A percentile compares a stretch with the other conserved stretches of the same genome.
Evolutionary conservation across 2,797 vertebrate species (phyloP).

Genomic region (Lophius americanus): DNA sequence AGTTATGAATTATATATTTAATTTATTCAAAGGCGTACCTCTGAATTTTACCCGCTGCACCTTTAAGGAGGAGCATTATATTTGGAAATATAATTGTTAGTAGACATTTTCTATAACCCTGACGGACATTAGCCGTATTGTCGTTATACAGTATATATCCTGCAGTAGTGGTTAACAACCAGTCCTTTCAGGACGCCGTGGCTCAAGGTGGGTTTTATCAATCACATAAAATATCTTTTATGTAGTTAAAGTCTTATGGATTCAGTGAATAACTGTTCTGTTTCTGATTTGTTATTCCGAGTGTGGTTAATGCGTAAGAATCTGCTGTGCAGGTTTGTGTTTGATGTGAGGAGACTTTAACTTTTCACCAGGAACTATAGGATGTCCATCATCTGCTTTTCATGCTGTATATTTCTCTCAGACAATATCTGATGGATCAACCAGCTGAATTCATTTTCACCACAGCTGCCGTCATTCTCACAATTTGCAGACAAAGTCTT

Average conservation of each 20-base stretch:
- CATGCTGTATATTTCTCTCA: conserved; percentile 25
- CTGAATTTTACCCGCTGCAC: too few relatives aligned
- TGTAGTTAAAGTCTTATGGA: neutral
- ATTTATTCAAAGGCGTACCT: too few relatives aligned
- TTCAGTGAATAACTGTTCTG: neutral
- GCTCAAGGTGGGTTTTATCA: neutral
- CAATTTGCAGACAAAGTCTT: conserved; percentile 32
- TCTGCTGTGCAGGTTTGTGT: neutral
- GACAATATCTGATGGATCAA: conserved; percentile 32
- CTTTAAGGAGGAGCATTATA: too few relatives aligned
- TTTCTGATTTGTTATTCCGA: conserved; percentile 2
- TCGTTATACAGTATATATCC: too few relatives aligned
- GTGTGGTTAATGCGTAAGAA: neutral
- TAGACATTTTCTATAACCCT: too few relatives aligned
- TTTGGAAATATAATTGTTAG: too few relatives aligned
- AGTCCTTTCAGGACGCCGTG: neutral
- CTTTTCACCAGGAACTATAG: conserved; percentile 18
- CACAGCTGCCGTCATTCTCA: neutral
- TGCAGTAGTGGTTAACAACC: too few relatives aligned
- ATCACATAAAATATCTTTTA: neutral
- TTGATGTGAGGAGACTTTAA: conserved; percentile 31
- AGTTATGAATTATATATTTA: too few relatives aligned
- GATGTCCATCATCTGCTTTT: conserved; percentile 33
- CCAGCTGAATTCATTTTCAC: conserved; percentile 20
- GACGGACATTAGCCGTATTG: too few relatives aligned